Percentiles rank a stretch among this genome's conserved stretches.
Evolutionary conservation across 1,140 invertebrate genomes (phyloP).

Genomic region (Heliconius hewitsoni): DNA sequence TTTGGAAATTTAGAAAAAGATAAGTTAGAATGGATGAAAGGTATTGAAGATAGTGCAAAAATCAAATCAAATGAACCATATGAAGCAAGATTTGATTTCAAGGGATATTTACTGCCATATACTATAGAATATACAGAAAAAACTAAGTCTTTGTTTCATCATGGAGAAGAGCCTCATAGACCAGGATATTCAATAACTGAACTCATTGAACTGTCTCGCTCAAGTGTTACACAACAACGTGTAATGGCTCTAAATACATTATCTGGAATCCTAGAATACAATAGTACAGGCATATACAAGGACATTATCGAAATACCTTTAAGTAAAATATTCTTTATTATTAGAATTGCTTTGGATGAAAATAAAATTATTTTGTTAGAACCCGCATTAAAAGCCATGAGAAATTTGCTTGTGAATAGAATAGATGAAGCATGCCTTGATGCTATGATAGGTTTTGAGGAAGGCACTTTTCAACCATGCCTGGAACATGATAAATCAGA

Average conservation of each 20-base stretch:
- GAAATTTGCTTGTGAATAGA: constrained; percentile 87
- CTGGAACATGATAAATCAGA: constrained; percentile 80
- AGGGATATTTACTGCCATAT: constrained; percentile 87
- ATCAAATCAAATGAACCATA: constrained; percentile 82
- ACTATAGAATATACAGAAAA: constrained; percentile 82
- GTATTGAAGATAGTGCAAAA: constrained; percentile 81
- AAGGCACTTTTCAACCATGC: constrained; percentile 84
- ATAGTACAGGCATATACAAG: constrained; percentile 87
- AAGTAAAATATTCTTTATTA: constrained; percentile 88
- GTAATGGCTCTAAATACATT: constrained; percentile 89
- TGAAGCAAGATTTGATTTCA: constrained; percentile 87
- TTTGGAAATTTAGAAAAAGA: constrained; percentile 91
- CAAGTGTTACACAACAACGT: constrained; percentile 89
- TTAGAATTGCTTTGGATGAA: constrained; percentile 93
- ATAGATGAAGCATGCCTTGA: constrained; percentile 90
- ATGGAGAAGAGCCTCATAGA: constrained; percentile 94
- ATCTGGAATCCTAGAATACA: constrained; percentile 89
- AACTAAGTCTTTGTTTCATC: constrained; percentile 89
- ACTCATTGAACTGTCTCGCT: constrained; percentile 87
- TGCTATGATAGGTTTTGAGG: constrained; percentile 85
- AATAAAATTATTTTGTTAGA: constrained; percentile 87
- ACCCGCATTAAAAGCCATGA: constrained; percentile 87
- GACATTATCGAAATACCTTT: constrained; percentile 83
- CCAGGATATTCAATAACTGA: constrained; percentile 95
- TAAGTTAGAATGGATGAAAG: constrained; percentile 93